Base-by-base conservation (phyloP, 2,113 vertebrate species). In the Neofelis nebulosa region DNA sequence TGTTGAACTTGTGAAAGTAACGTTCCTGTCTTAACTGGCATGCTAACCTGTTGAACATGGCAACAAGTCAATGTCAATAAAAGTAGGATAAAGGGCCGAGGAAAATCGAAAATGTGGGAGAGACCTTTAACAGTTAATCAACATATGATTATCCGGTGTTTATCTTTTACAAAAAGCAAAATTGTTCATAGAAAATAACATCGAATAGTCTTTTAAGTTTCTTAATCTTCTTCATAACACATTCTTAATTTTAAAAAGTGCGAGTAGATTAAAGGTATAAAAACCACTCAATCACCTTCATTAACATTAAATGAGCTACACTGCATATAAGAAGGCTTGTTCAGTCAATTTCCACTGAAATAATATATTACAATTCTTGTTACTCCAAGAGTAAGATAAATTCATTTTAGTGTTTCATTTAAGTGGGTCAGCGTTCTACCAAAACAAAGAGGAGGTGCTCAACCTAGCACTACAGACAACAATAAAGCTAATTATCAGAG, bases 201-300 rank as follows among this genome's bases (percentile, higher is more conserved):
- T 15, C 52, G 45, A 48, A 36, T 80, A 84, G 36, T 82, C 65
- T 84, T 94, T 96, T 94, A 88, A 91, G 25, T 38, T 76, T 87
- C 76, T 96, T 95, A 81, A 57, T 92, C 50, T 73, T 97, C 81
- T 79, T 91, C n/a, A 90, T 97, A 94, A 74, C 81, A 92, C 85
- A 97, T 94, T 96, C 65, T 96, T 96, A 96, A 95, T 97, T 98
- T 91, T 91, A 84, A 98, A 97, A 85, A 94, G 48, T 96, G 10
- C 81, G 91, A 94, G 80, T 95, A 96, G 90, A 97, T 97, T 88
- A 96, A 8, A 85, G 61, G 90, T 95, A 96, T 98, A 93, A 92
- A 96, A 88, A 50, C 79, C 63, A 96, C 94, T 98, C 97, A 92
- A 1, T 98, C 94, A 96, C 90, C 94, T 97, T 97, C 97, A 97